A percentile compares a stretch with the other conserved stretches of the same genome.
phyloP scores from a whole-genome alignment of 2,888 invertebrate genomes.

The Galeruca laticollis region DNA sequence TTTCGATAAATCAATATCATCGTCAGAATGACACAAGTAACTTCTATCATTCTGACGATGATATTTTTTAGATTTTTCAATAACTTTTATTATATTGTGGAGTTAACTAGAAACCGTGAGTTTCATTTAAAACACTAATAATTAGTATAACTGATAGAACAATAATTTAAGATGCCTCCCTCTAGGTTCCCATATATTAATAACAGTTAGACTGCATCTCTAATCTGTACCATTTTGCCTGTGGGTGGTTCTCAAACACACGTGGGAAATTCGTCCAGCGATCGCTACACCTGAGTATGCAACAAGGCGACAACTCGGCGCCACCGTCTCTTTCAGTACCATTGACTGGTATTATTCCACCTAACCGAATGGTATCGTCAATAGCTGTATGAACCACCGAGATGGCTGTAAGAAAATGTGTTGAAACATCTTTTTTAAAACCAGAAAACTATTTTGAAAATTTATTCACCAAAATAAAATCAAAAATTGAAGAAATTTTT shows the following conservation, averaged over 20 bases:
- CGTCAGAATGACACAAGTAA: too few relatives aligned
- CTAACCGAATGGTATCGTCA: conserved; percentile 11
- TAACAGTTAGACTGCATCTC: conserved; percentile 17
- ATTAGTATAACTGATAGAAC: too few relatives aligned
- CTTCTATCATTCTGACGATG: too few relatives aligned
- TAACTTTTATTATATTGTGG: too few relatives aligned
- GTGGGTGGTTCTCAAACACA: conserved; percentile 58
- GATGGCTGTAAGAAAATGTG: background rate
- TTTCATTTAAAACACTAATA: too few relatives aligned
- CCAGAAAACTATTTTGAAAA: too few relatives aligned
- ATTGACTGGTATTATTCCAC: conserved; percentile 11
- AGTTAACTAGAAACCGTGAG: too few relatives aligned
- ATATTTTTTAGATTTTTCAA: too few relatives aligned
- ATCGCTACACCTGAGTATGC: conserved; percentile 78
- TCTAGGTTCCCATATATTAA: background rate
- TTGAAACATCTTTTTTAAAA: too few relatives aligned
- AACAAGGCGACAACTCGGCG: conserved; percentile 74
- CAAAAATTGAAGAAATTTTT: too few relatives aligned
- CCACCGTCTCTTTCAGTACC: conserved; percentile 59
- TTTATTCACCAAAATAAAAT: too few relatives aligned
- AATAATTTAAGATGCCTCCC: background rate
- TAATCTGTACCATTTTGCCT: conserved; percentile 41
- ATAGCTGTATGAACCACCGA: background rate
- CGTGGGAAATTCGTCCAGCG: conserved; percentile 66
- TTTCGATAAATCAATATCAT: too few relatives aligned